Conservation (phyloP, 2,797 vertebrate species). For the Amblyopsis hoosieri region DNA sequence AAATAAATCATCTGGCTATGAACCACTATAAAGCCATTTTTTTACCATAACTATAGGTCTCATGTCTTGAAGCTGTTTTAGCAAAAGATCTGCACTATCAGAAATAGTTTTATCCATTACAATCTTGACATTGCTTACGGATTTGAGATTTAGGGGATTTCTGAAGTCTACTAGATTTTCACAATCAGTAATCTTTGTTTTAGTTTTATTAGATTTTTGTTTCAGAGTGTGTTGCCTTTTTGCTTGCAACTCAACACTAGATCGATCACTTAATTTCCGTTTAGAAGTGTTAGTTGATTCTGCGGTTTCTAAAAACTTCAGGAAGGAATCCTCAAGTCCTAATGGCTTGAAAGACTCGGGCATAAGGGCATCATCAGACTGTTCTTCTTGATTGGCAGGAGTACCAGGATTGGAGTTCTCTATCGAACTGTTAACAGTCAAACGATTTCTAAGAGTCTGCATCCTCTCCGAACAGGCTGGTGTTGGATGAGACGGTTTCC, state of each 20-base stretch:
- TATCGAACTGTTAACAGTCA: slow-evolving; percentile 65
- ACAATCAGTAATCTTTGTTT: slow-evolving; percentile 70
- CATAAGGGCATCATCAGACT: slow-evolving; percentile 79
- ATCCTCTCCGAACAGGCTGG: slow-evolving; percentile 72
- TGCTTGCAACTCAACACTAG: slow-evolving; percentile 74
- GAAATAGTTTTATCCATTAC: slow-evolving; percentile 92
- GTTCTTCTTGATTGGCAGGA: slow-evolving; percentile 79
- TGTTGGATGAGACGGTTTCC: slow-evolving; percentile 71
- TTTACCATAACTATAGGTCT: slow-evolving; percentile 91
- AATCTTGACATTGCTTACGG: slow-evolving; percentile 91
- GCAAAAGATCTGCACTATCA: slow-evolving; percentile 86
- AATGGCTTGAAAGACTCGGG: slow-evolving; percentile 91
- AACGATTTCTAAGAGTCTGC: slow-evolving; percentile 72
- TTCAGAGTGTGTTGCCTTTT: slow-evolving; percentile 81
- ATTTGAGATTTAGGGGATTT: slow-evolving; percentile 90
- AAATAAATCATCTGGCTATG: slow-evolving; percentile 70
- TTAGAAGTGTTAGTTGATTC: slow-evolving; percentile 89
- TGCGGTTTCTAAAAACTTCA: slow-evolving; percentile 93
- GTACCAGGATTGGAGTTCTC: slow-evolving; percentile 85
- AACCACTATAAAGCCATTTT: slow-evolving; percentile 82
- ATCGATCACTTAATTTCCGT: slow-evolving; percentile 82
- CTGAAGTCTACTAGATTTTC: slow-evolving; percentile 87
- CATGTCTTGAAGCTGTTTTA: slow-evolving; percentile 98
- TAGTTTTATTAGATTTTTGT: slow-evolving; percentile 63
- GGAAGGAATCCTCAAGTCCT: slow-evolving; percentile 91